Evolutionary conservation across 1,140 invertebrate genomes (phyloP), one percentile per base, ranked within the genome.

Genomic region (Dendroctonus ponderosae): DNA sequence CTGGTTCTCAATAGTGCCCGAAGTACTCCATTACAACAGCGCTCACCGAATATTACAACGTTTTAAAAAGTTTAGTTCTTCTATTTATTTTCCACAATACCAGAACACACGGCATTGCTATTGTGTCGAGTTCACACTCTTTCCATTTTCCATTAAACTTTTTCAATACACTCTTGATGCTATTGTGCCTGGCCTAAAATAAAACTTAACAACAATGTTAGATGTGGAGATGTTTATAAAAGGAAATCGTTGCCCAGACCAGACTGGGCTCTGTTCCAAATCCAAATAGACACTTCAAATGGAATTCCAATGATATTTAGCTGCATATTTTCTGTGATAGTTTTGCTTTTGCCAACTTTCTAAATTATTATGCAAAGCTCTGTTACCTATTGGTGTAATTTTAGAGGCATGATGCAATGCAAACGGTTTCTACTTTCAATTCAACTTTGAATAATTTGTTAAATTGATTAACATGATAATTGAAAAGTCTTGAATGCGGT

Each of bases 71-170:
- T 56, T 56, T 69, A 65, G 57, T 39, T 50, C 44, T 26, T 9
- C 43, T 61, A 50, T 61, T 61, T 61, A 61, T 61, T 61, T 61
- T 43, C 39, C n/a, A 61, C 58, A 61, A 61, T 49, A 61, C 43
- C 15, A 61, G 37, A 61, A 61, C 58, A 49, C 58, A 50, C 58
- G 58, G 14, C 14, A 54, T 14, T 41, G 40, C 51, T 48, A 54
- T 64, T 64, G 62, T 64, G 62, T 51, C 51, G 51, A 42, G 51
- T 44, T 52, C 51, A 64, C 62, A 64, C 62, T 64, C 62, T 64
- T 64, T 64, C 62, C 38, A 64, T 64, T 64, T 64, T 51, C 62
- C 62, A 64, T 64, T 64, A 64, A 64, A 64, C 51, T 64, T 64
- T 64, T 64, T 64, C 62, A 64, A 64, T 64, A 56, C 51, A 12